Conservation (phyloP, 2,888 invertebrate genomes). For the Cerceris rybyensis region DNA sequence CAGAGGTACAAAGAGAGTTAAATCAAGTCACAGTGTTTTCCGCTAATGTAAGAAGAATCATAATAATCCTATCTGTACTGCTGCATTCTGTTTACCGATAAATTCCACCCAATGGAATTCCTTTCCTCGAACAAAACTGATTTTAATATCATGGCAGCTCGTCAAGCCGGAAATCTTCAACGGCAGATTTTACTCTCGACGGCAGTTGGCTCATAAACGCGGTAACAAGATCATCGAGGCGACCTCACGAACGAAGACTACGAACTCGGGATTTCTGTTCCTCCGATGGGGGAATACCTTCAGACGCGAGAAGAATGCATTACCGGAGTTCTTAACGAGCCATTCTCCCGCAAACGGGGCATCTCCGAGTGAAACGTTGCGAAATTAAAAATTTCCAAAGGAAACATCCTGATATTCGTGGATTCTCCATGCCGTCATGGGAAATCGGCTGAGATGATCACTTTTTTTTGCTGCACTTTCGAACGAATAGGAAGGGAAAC, state of each 20-base stretch:
- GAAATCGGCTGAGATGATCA: not conserved
- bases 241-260: constrained; percentile 25
- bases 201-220: constrained; percentile 40
- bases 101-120: not conserved
- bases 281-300: constrained; percentile 6
- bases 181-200: constrained; percentile 26
- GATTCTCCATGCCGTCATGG: not conserved
- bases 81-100: constrained; percentile 5
- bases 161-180: not conserved
- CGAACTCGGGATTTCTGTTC: constrained; percentile 32
- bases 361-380: constrained; percentile 1
- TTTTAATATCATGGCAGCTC: constrained; percentile 6
- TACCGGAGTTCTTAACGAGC: constrained; percentile 36
- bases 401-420: not conserved
- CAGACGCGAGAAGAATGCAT: constrained; percentile 27
- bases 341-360: constrained; percentile 21
- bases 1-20: no score
- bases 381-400: not conserved
- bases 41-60: no score
- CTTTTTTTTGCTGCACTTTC: no score
- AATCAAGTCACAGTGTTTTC: no score
- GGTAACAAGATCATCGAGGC: constrained; percentile 45
- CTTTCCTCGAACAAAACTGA: not conserved
- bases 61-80: no score
- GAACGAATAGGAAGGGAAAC: not conserved